Percentiles rank a stretch among this genome's conserved stretches.
Conservation (phyloP, 2,797 vertebrate species). For the Todus mexicanus region DNA sequence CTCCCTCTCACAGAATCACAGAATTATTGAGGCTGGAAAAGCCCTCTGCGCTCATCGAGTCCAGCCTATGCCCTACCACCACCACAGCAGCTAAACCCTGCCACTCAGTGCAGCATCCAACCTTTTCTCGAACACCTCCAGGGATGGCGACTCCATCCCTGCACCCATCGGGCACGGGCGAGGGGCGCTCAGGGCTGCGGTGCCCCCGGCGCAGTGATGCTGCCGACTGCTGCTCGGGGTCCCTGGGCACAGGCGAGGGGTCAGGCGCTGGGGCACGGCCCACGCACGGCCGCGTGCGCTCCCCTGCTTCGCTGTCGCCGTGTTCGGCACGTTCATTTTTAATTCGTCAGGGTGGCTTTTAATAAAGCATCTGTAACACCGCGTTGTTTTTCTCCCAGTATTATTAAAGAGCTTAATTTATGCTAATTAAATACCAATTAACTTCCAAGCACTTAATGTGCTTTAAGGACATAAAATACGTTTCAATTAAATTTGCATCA, state of each 20-base stretch:
- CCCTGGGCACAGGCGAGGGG: accelerated
- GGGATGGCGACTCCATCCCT: too few relatives aligned
- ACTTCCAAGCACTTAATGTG: slow-evolving; percentile 27
- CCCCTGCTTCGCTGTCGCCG: not conserved
- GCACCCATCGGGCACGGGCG: not conserved
- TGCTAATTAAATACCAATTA: slow-evolving; percentile 62
- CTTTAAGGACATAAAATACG: slow-evolving; percentile 41
- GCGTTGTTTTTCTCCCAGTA: slow-evolving; percentile 6
- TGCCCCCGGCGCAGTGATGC: accelerated
- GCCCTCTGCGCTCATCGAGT: too few relatives aligned
- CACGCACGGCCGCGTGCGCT: accelerated
- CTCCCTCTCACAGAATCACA: too few relatives aligned
- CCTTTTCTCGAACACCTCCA: too few relatives aligned
- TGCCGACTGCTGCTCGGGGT: accelerated
- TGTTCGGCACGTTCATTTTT: not conserved
- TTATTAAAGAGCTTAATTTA: slow-evolving; percentile 49
- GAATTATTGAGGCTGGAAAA: too few relatives aligned
- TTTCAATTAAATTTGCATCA: not conserved
- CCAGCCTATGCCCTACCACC: too few relatives aligned
- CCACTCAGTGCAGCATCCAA: too few relatives aligned
- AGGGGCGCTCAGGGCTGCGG: accelerated
- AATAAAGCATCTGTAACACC: not conserved
- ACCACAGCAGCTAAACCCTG: too few relatives aligned
- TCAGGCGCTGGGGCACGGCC: not conserved
- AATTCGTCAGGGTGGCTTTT: slow-evolving; percentile 8